Evolutionary conservation across 2,888 invertebrate genomes (phyloP), one percentile per base, ranked within the genome.

Genomic region (Odontomyia ornata): DNA sequence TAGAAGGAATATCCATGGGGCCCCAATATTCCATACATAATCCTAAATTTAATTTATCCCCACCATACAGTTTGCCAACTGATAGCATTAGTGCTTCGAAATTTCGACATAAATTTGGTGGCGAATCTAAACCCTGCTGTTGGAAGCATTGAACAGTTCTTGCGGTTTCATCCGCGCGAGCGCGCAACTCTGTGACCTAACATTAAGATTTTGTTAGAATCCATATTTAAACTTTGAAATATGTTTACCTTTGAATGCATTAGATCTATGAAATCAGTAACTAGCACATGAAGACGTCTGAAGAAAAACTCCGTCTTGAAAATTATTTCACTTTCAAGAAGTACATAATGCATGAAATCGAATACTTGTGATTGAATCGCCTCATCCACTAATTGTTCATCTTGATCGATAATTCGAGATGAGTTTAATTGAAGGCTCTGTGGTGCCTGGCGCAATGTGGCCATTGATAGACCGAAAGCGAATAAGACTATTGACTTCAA

Each of bases 191-290:
- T 82, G 94, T 94, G 0, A 95, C 90, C 80, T 81, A 56, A 11
- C 11, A 13, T 27, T 15, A 64, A 18, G 46, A 11, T 28, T 13
- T 67, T 43, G 43, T 21, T 43, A 23, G 43, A 67, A 64, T 64
- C 4, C 18, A 15, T 27, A 27, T 18, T 36, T 36, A 5, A 36
- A 25, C 23, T 2, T 47, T 11, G 60, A n/a, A n/a, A n/a, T n/a
- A n/a, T n/a, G n/a, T n/a, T n/a, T 0, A 93, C 91, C 80, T 97
- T 97, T 67, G 96, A 90, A 75, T 97, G 97, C 95, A 97, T 95
- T 76, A 94, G 90, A 79, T 95, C 93, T 67, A 98, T 95, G 82
- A 98, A 97, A 87, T 98, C 97, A 0, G 96, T 95, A 75, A 98
- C 89, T 9, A 98, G 88, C 18, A 91, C 89, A 87, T 98, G 98